Percentiles rank a stretch among this genome's conserved stretches.
Conservation (phyloP, 2,113 vertebrate species). For the Cathartes aura region DNA sequence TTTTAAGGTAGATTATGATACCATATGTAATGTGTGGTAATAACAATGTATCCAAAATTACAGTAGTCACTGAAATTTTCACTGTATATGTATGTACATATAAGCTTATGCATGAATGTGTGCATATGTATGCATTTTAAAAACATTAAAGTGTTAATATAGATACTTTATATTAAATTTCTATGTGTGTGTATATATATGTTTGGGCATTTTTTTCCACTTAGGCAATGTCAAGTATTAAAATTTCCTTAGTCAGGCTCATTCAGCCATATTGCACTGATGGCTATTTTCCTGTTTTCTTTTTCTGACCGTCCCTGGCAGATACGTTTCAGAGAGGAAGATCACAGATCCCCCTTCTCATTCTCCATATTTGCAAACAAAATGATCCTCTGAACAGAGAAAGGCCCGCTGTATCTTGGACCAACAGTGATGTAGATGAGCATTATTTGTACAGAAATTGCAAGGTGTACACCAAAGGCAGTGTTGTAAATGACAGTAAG, state of each 20-base stretch:
- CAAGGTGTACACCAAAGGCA: neutral
- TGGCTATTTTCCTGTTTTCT: conserved; percentile 12
- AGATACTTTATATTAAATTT: neutral
- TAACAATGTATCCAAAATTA: neutral
- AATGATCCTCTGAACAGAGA: neutral
- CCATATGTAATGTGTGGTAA: neutral
- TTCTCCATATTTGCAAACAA: neutral
- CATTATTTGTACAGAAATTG: neutral
- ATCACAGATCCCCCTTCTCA: neutral
- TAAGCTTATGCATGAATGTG: neutral
- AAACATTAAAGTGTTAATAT: neutral
- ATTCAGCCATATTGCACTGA: neutral
- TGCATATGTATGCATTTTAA: neutral
- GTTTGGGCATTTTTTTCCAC: neutral
- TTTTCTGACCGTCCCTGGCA: neutral
- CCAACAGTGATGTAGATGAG: neutral
- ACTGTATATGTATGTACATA: fast-evolving
- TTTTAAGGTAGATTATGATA: neutral
- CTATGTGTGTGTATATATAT: neutral
- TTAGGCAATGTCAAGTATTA: neutral
- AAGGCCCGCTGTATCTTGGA: neutral
- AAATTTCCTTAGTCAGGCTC: neutral
- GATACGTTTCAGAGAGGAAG: neutral
- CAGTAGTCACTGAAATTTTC: neutral
- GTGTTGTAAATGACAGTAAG: neutral